These are phyloP conservation scores for Zosterops borbonicus DNA, from an alignment of 2,113 vertebrate genomes.

Conservation along the genomic window DNA sequence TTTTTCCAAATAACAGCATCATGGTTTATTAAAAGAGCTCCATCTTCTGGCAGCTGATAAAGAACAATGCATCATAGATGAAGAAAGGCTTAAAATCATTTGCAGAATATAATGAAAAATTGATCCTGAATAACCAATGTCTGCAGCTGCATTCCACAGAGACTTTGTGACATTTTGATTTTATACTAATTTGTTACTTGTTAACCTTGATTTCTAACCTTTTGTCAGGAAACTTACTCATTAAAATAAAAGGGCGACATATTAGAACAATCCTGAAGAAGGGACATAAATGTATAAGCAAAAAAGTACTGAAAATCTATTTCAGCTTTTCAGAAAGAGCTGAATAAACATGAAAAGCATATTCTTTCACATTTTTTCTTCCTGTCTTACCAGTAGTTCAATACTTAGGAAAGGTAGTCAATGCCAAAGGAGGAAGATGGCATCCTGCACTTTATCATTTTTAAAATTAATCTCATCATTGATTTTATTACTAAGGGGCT, in stretches of 20 bases:
- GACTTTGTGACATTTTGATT: constrained; percentile 46
- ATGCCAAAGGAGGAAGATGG: background rate
- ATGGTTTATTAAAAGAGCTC: constrained; percentile 70
- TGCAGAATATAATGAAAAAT: constrained; percentile 72
- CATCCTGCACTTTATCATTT: background rate
- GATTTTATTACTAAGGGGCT: background rate
- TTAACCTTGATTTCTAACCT: constrained; percentile 61
- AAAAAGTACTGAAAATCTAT: background rate
- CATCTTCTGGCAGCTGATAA: constrained; percentile 73
- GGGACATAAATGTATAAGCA: background rate
- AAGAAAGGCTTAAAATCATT: constrained; percentile 60
- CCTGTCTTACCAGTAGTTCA: background rate
- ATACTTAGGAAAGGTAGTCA: background rate
- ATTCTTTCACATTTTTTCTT: background rate
- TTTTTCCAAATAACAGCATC: background rate
- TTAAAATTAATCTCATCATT: background rate
- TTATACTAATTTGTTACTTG: constrained; percentile 61
- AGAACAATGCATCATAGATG: background rate
- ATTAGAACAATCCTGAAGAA: background rate
- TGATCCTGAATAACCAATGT: constrained; percentile 54
- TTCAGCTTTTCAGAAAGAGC: background rate
- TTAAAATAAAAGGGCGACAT: background rate
- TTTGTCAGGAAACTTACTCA: constrained; percentile 21
- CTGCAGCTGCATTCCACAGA: constrained; percentile 38
- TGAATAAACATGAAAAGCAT: background rate